phyloP scores from a whole-genome alignment of 2,113 vertebrate genomes.

The Chionomys nivalis region DNA sequence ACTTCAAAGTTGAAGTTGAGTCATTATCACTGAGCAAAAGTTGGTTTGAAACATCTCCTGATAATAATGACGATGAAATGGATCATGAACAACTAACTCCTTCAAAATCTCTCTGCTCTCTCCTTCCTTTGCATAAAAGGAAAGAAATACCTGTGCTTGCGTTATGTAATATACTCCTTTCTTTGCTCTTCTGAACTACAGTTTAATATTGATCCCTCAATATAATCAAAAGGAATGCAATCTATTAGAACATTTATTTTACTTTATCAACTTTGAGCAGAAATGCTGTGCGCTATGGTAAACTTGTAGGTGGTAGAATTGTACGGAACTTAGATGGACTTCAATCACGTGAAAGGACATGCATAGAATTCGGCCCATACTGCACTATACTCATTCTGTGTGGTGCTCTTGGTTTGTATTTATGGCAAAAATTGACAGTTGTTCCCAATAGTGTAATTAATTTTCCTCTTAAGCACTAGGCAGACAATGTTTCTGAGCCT shows the following conservation, averaged over 20 bases:
- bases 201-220: not conserved
- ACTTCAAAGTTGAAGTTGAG: not conserved
- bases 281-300: not conserved
- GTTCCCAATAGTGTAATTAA: not conserved
- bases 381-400: not conserved
- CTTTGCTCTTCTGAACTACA: not conserved
- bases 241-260: not conserved
- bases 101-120: not conserved
- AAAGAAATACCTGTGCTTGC: not conserved
- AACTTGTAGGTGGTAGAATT: not conserved
- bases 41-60: not conserved
- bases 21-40: not conserved
- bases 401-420: not conserved
- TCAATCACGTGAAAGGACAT: not conserved
- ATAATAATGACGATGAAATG: not conserved
- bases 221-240: conserved; percentile 29
- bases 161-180: not conserved
- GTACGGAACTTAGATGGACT: not conserved
- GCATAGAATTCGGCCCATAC: not conserved
- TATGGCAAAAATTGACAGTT: not conserved
- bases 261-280: conserved; percentile 11
- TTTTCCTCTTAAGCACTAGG: not conserved
- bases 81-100: not conserved
- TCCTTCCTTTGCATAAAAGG: not conserved
- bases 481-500: not conserved